Conservation (phyloP, 2,888 invertebrate genomes). For the Caenorhabditis wallacei region DNA sequence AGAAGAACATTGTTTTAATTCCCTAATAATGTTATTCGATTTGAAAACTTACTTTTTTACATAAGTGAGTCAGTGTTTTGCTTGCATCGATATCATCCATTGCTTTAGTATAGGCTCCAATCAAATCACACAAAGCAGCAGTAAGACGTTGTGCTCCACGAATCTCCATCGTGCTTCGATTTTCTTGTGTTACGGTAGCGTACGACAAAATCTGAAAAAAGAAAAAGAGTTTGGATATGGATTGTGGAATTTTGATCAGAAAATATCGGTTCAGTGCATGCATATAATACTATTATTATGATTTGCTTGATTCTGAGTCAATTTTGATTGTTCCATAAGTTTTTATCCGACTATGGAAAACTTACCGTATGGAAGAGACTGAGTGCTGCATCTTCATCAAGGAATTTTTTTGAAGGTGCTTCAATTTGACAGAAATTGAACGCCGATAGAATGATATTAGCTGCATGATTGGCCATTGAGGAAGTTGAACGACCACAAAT, state of each 20-base stretch:
- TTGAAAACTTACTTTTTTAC: conserved; percentile 42
- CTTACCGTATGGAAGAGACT: conserved; percentile 44
- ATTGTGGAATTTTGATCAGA: too few species aligned
- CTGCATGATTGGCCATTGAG: conserved; percentile 56
- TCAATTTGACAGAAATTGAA: conserved; percentile 51
- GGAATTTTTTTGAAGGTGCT: conserved; percentile 49
- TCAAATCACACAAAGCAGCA: conserved; percentile 44
- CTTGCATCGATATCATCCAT: conserved; percentile 47
- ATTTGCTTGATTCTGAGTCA: too few species aligned
- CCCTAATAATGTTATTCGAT: too few species aligned
- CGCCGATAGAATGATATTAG: conserved; percentile 54
- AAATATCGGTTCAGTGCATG: too few species aligned
- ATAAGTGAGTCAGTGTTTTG: conserved; percentile 31
- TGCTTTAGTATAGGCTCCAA: conserved; percentile 17
- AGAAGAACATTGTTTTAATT: too few species aligned
- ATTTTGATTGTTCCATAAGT: too few species aligned
- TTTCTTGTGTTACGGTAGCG: conserved; percentile 30
- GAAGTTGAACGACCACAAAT: conserved; percentile 57
- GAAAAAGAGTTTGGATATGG: neutral
- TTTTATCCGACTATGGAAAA: too few species aligned
- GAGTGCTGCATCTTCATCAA: conserved; percentile 53
- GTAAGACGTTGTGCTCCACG: conserved; percentile 54
- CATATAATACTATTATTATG: too few species aligned
- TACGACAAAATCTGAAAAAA: conserved; percentile 47
- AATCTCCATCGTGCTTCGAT: conserved; percentile 43